These are phyloP conservation scores for Sebastes diploproa DNA, from an alignment of 2,797 vertebrate genomes.

Conservation along the genomic window DNA sequence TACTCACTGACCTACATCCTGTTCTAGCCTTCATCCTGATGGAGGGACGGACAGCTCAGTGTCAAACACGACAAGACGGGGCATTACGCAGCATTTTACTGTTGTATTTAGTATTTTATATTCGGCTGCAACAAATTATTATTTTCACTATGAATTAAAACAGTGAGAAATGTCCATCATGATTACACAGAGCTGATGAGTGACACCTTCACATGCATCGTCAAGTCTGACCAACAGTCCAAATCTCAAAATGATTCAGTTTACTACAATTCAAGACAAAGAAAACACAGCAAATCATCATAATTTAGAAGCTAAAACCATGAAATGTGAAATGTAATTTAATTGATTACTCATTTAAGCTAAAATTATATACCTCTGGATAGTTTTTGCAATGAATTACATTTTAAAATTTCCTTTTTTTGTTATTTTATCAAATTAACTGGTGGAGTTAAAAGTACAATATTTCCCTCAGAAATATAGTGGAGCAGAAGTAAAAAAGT, in stretches of 20 bases:
- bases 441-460: background rate
- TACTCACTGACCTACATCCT: conserved; percentile 74
- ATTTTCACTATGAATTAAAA: background rate
- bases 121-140: background rate
- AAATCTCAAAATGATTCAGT: background rate
- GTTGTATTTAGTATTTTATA: background rate
- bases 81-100: background rate
- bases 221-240: background rate
- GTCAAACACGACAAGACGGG: background rate
- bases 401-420: background rate
- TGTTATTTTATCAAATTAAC: background rate
- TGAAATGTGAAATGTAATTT: background rate
- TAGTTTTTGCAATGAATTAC: background rate
- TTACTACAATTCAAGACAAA: background rate
- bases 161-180: background rate
- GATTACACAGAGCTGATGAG: background rate
- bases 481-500: background rate
- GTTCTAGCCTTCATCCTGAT: background rate
- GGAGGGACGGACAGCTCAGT: background rate
- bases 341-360: background rate
- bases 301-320: background rate
- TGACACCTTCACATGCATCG: background rate
- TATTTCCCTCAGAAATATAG: background rate
- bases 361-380: background rate
- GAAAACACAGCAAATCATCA: background rate